These are phyloP conservation scores for Columba livia DNA, from an alignment of 2,113 vertebrate genomes.

Conservation along the genomic window DNA sequence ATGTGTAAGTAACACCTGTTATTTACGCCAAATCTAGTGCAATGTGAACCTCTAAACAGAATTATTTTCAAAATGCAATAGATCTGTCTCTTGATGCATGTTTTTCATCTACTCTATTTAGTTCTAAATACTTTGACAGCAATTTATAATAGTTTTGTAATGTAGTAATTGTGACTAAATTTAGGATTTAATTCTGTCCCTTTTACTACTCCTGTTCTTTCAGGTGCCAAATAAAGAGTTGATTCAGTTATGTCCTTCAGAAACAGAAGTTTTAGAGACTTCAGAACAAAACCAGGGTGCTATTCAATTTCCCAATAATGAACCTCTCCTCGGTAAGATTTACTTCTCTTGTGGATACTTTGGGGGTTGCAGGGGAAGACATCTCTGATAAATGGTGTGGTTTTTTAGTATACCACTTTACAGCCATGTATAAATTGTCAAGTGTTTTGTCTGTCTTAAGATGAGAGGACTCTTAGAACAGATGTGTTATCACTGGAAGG, in stretches of 20 bases:
- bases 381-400: neutral
- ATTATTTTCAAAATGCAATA: neutral
- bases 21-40: neutral
- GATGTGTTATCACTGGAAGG: neutral
- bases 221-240: constrained; percentile 85
- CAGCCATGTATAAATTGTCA: neutral
- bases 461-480: neutral
- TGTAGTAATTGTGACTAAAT: neutral
- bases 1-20: neutral
- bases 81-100: neutral
- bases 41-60: neutral
- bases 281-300: constrained; percentile 68
- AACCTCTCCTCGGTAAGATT: constrained; percentile 80
- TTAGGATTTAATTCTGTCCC: neutral
- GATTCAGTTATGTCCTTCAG: constrained; percentile 75
- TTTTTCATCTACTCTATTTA: neutral
- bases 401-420: neutral
- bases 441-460: neutral
- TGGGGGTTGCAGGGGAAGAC: neutral
- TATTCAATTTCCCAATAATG: constrained; percentile 71
- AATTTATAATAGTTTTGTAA: neutral
- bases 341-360: neutral
- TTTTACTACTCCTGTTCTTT: neutral
- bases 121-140: neutral
- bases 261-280: constrained; percentile 74